Evolutionary conservation across 2,113 vertebrate species (phyloP), one percentile per base, ranked within the genome.

Genomic region (Halichoerus grypus): DNA sequence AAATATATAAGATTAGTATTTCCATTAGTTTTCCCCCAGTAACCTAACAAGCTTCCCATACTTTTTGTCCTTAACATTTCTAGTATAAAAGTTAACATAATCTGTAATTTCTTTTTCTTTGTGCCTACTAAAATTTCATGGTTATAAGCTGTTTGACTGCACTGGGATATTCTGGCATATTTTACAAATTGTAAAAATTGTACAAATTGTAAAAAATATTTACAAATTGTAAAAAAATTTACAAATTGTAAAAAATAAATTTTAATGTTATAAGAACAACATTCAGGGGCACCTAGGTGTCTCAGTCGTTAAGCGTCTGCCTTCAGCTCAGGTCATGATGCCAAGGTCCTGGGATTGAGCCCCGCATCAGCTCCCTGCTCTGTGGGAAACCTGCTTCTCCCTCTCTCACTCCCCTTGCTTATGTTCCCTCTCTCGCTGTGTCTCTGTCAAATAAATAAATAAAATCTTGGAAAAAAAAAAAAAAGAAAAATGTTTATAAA

Each of bases 121-220:
- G 31, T 72, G 19, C 5, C 76, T 46, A 67, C 51, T 84, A 57
- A 95, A 46, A 86, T 92, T 59, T 92, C 26, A 53, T 65, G 33
- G 28, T 88, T 63, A 36, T 36, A 76, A 67, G 13, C 22, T 95
- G 79, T 69, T 72, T 91, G 26, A 84, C 42, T 71, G 11, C 31
- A 39, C 31, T 79, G 7, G 28, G 8, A 84, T 42, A 88, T 33
- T 80, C 65, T 39, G 46, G 63, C 28, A 65, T 51, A 85, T 90
- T 88, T 85, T 65, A 74, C 7, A 80, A 88, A 88, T 61, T 79
- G 13, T 81, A 80, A 97, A 81, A 97, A 55, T 36, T 36, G 36
- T 36, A 36, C 36, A 36, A 36, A 36, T 36, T 36, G 36, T 36
- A 36, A 36, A 36, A 36, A 36, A 36, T 36, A 36, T 36, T 36